These are phyloP conservation scores for Chymomyza fuscimana DNA, from an alignment of 2,888 invertebrate species.

Conservation along the genomic window DNA sequence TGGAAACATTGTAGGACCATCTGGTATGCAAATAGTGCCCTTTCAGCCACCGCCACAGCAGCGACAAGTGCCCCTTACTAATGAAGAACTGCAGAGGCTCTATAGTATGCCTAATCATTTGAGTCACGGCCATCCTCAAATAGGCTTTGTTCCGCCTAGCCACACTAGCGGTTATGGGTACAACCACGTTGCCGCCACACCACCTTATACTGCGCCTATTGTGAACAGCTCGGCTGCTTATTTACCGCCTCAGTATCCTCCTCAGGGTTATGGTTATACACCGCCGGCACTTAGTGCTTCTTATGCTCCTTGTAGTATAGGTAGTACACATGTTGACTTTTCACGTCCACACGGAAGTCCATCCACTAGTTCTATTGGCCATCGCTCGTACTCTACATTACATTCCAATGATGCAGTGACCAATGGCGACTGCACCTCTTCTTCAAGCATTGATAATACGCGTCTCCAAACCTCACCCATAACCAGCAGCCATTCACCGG, in stretches of 20 bases:
- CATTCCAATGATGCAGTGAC: slow-evolving; percentile 18
- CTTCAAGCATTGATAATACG: not conserved
- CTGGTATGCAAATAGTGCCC: slow-evolving; percentile 75
- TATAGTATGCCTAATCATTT: slow-evolving; percentile 75
- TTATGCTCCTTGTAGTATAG: slow-evolving; percentile 19
- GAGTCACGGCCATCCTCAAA: slow-evolving; percentile 50
- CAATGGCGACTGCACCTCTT: not conserved
- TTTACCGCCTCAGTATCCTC: slow-evolving; percentile 62
- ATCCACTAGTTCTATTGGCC: slow-evolving; percentile 23
- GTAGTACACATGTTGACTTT: slow-evolving; percentile 52
- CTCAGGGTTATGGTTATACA: slow-evolving; percentile 65
- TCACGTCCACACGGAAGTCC: slow-evolving; percentile 28
- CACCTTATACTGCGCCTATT: slow-evolving; percentile 54
- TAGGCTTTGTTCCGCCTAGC: slow-evolving; percentile 21
- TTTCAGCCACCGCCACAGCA: slow-evolving; percentile 63
- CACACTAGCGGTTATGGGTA: slow-evolving; percentile 50
- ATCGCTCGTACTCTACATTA: not conserved
- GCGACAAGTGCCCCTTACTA: slow-evolving; percentile 76
- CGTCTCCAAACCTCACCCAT: not conserved
- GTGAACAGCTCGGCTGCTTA: slow-evolving; percentile 66
- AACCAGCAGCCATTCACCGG: slow-evolving; percentile 13
- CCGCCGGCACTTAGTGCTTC: not conserved
- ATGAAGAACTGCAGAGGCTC: slow-evolving; percentile 76
- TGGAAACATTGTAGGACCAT: slow-evolving; percentile 38
- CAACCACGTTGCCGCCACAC: slow-evolving; percentile 45